A percentile compares a stretch with the other conserved stretches of the same genome.
Evolutionary conservation across 2,888 invertebrate species (phyloP).

Genomic region (Drosophila flavopinicola): DNA sequence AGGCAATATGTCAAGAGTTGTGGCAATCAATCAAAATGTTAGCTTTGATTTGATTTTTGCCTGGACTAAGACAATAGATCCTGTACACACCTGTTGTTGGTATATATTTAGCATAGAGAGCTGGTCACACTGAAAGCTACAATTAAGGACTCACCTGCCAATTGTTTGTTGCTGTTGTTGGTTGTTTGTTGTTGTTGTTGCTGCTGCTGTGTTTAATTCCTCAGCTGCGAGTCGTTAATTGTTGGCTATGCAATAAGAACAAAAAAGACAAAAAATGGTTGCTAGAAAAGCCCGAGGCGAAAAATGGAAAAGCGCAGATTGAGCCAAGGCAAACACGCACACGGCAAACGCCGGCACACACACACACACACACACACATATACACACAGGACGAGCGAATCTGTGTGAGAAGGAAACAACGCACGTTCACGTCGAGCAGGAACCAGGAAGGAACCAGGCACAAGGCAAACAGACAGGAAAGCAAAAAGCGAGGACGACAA

Average conservation of each 20-base stretch:
- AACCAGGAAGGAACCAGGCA: conserved; percentile 67
- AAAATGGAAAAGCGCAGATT: conserved; percentile 9
- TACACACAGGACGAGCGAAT: conserved; percentile 25
- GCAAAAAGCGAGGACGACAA: conserved; percentile 40
- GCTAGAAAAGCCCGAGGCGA: conserved; percentile 10
- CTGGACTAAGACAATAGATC: not conserved
- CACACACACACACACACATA: not conserved
- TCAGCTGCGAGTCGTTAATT: conserved; percentile 32
- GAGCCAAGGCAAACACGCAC: conserved; percentile 45
- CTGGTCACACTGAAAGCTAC: too few species aligned
- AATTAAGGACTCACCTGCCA: conserved; percentile 31
- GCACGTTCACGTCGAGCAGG: conserved; percentile 77
- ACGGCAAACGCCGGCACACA: conserved; percentile 27
- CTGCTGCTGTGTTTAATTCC: conserved; percentile 44
- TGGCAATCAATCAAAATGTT: conserved; percentile 52
- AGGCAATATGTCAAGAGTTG: conserved; percentile 6
- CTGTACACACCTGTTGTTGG: conserved; percentile 43
- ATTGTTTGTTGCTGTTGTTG: not conserved
- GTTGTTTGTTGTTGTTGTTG: conserved; percentile 7
- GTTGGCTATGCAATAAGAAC: conserved; percentile 22
- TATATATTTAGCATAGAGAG: not conserved
- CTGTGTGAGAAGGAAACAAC: conserved; percentile 64
- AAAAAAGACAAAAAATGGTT: conserved; percentile 7
- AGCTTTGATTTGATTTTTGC: conserved; percentile 1
- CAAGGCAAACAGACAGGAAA: conserved; percentile 73